These are phyloP conservation scores for Lasioglossum baleicum DNA, from an alignment of 1,140 invertebrate species.

Conservation along the genomic window DNA sequence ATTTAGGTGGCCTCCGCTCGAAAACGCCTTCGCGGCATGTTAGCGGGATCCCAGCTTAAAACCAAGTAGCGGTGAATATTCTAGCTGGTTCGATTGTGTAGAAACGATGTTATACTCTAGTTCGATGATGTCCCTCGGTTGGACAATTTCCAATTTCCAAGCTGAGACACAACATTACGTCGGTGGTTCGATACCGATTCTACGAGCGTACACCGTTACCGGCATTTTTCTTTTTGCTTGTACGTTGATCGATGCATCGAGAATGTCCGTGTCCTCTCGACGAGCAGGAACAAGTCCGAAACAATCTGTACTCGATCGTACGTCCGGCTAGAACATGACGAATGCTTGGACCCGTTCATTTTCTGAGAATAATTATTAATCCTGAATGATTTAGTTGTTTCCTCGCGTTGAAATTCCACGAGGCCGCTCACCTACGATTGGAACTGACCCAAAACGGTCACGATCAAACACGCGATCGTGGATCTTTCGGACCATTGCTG, in stretches of 20 bases:
- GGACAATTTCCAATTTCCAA: slow-evolving; percentile 50
- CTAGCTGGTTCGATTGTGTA: background rate
- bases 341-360: background rate
- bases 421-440: slow-evolving; percentile 54
- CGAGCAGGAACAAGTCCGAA: slow-evolving; percentile 23
- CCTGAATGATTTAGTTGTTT: background rate
- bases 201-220: background rate
- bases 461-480: slow-evolving; percentile 19
- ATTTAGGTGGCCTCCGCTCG: too few species aligned
- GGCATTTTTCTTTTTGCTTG: slow-evolving; percentile 35
- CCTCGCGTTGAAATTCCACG: slow-evolving; percentile 31
- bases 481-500: background rate
- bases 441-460: slow-evolving; percentile 34
- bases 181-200: slow-evolving; percentile 28
- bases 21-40: too few species aligned
- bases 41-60: background rate
- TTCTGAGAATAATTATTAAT: slow-evolving; percentile 51
- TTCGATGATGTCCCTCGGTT: slow-evolving; percentile 30
- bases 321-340: background rate
- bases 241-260: slow-evolving; percentile 28
- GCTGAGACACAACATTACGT: slow-evolving; percentile 18
- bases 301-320: slow-evolving; percentile 4
- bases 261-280: slow-evolving; percentile 5
- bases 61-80: background rate
- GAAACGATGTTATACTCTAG: background rate